Conservation (phyloP, 2,797 vertebrate species). For the Ataeniobius toweri region DNA sequence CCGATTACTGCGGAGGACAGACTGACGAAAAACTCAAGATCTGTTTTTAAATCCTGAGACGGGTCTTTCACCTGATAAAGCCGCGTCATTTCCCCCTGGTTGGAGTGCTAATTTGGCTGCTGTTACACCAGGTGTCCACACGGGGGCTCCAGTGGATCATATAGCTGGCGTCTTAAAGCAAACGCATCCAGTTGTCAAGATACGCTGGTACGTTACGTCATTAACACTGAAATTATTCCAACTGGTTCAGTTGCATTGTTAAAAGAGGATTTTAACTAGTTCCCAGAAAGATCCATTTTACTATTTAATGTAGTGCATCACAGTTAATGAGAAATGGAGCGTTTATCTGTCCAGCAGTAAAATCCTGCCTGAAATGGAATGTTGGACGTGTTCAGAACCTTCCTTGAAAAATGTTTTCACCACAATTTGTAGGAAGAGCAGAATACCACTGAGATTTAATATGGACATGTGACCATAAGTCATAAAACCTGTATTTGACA, state of each 20-base stretch:
- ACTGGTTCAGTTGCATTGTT: background rate
- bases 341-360: background rate
- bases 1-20: too few relatives aligned
- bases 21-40: too few relatives aligned
- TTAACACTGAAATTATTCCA: background rate
- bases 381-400: too few relatives aligned
- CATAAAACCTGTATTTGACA: background rate
- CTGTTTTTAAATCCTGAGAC: too few relatives aligned
- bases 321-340: background rate
- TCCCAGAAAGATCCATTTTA: background rate
- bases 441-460: too few relatives aligned
- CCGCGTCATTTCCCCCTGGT: too few relatives aligned
- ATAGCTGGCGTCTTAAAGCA: background rate
- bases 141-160: background rate
- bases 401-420: background rate
- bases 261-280: background rate
- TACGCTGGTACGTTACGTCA: background rate
- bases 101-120: background rate
- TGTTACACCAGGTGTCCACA: background rate
- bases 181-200: background rate
- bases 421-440: background rate
- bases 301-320: background rate
- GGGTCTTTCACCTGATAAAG: too few relatives aligned
- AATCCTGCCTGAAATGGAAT: background rate
- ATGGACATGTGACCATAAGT: background rate